Evolutionary conservation across 2,113 vertebrate species (phyloP), one percentile per base, ranked within the genome.

Genomic region (Cebidichthys violaceus): DNA sequence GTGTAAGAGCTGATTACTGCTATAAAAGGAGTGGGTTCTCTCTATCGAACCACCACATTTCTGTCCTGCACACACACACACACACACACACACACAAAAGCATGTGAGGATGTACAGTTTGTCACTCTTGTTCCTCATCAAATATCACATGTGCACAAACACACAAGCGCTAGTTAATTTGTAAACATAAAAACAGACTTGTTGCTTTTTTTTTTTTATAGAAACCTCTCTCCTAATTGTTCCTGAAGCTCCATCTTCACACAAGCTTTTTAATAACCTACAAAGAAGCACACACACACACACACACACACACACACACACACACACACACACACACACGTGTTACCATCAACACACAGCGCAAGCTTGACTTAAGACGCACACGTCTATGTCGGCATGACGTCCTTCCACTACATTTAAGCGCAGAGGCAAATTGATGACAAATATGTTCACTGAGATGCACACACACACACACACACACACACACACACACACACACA

Each of bases 11-110:
- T 72, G 68, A 76, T 82, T 71, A 65, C 68, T 61, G 55, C 71
- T 66, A 67, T 74, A 81, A 85, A 85, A 15, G 20, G 33, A 81
- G 61, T 54, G 13, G 52, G 31, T 57, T 39, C 50, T 86, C 83
- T 87, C 70, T 70, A 83, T 89, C 57, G 76, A 85, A 83, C 78
- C 70, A 68, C 74, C 43, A 68, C 17, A 22, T 75, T 55, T 82
- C 75, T 89, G 80, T 85, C 83, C 75, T 86, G 45, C 15, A 47
- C 70, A 79, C 52, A 79, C 66, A 61, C 20, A 69, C 55, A 45
- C 66, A 68, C 73, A 73, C 73, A 60, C 70, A 41, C n/a, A n/a
- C n/a, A n/a, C n/a, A n/a, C n/a, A n/a, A n/a, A n/a, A n/a, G n/a
- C n/a, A n/a, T n/a, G n/a, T 4, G 13, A 27, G 20, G 2, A 54